Evolutionary conservation across 2,888 invertebrate genomes (phyloP), one percentile per base, ranked within the genome.

Genomic region (Linnaemya vulpina): DNA sequence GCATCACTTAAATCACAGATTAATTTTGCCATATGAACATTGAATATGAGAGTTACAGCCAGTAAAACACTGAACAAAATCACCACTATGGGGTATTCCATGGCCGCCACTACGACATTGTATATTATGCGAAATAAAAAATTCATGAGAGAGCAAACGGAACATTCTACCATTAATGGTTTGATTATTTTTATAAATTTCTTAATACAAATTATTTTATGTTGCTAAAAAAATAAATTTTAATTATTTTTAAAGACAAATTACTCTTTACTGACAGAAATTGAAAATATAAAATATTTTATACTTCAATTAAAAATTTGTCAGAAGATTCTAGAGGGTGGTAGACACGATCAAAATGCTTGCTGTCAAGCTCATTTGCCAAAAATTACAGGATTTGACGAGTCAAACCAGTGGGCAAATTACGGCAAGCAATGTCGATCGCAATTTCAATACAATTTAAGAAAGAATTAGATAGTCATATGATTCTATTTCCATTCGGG

Each of bases 11-110:
- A 81, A 40, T 84, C 83, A 84, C 87, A 88, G 9, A 88, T 86
- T 51, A 88, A 86, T 87, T 87, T 88, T 15, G 87, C 87, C 9
- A 81, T 73, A 84, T 88, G 86, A 3, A 87, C 86, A 62, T 90
- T 89, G 3, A 86, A 86, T 15, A 90, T 87, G 20, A 87, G 81
- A 22, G 87, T 58, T 20, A 89, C 15, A 3, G 88, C 89, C n/a
- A 88, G 74, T 22, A 89, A 13, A 70, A 91, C 65, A 58, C 90
- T 89, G 10, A 89, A 20, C 5, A 87, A 46, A 3, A 90, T 87
- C 49, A 89, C 78, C n/a, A 89, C 71, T 43, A 89, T 30, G 0
- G 90, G 90, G 86, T 91, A 88, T 51, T 90, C 88, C 73, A 89
- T 87, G n/a, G 88, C 87, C 22, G 88, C 88, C 1, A 55, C 60